Evolutionary conservation across 2,888 invertebrate genomes (phyloP), one percentile per base, ranked within the genome.

Genomic region (Drosophila atripex): DNA sequence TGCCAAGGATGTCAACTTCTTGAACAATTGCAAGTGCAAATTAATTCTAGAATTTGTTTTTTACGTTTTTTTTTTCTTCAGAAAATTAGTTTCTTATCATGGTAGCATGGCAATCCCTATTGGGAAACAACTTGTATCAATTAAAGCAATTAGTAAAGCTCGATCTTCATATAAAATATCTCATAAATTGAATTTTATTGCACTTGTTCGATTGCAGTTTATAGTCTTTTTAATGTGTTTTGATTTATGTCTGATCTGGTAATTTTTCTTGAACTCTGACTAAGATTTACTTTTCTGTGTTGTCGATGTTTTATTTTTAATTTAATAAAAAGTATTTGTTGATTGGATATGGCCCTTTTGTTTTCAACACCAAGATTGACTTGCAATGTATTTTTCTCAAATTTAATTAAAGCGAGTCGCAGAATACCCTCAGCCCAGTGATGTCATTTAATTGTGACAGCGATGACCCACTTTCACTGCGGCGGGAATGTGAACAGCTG

Each of bases 1-100:
- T 87, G 85, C 86, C 88, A 88, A 88, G 88, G 88, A 88, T 88
- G 86, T 88, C 88, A 88, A 88, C 88, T 88, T 88, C 86, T 88
- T 77, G 73, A 57, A 65, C 59, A 69, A 53, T 39, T n/a, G 47
- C 68, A 57, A 53, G 23, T 46, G 45, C 56, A 23, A 47, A 43
- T 50, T 43, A 4, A 60, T 35, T 23, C 14, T 28, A 7, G 6
- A 18, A 18, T 3, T 55, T 21, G 54, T 46, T 23, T 6, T 47
- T 58, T 55, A 38, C 6, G 18, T 47, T 70, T 68, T 79, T 76
- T n/a, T n/a, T n/a, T n/a, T n/a, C n/a, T n/a, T n/a, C 9, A 23
- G 18, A 14, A 11, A 30, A 32, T n/a, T n/a, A n/a, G 5, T 35
- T 23, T 23, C 3, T 23, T 23, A 23, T 23, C 21, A 23, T 23